Percentiles rank a stretch among this genome's conserved stretches.
These are phyloP conservation scores for Phaetusa simplex DNA, from an alignment of 2,113 vertebrate species.

Conservation along the genomic window DNA sequence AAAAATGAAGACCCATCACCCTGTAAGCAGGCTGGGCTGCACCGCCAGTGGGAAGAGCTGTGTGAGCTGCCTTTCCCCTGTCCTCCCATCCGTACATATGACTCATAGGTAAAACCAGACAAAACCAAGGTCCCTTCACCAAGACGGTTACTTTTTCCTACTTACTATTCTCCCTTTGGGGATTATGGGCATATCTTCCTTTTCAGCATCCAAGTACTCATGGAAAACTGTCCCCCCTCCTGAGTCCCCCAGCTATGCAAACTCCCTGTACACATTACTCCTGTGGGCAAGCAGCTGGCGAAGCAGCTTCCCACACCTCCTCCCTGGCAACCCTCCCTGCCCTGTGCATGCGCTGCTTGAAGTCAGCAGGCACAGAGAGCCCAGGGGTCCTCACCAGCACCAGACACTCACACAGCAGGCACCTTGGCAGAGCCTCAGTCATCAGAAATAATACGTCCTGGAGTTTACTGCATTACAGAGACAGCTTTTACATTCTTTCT, in stretches of 20 bases:
- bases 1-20: not conserved
- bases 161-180: not conserved
- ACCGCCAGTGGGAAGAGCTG: not conserved
- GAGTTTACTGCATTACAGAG: not conserved
- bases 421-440: not conserved
- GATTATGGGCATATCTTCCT: not conserved
- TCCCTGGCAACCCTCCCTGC: not conserved
- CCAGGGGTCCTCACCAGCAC: not conserved
- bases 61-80: not conserved
- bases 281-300: not conserved
- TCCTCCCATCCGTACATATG: not conserved
- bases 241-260: not conserved
- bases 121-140: not conserved
- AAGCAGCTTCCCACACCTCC: not conserved
- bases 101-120: not conserved
- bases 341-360: not conserved
- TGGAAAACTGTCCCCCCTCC: not conserved
- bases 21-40: not conserved
- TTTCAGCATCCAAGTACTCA: not conserved
- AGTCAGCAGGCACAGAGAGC: not conserved
- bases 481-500: not conserved
- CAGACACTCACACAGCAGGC: not conserved
- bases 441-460: not conserved
- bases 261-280: not conserved
- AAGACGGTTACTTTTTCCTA: not conserved